Percentiles rank a stretch among this genome's conserved stretches.
These are phyloP conservation scores for Acanthopagrus latus DNA, from an alignment of 2,797 vertebrate genomes.

Conservation along the genomic window DNA sequence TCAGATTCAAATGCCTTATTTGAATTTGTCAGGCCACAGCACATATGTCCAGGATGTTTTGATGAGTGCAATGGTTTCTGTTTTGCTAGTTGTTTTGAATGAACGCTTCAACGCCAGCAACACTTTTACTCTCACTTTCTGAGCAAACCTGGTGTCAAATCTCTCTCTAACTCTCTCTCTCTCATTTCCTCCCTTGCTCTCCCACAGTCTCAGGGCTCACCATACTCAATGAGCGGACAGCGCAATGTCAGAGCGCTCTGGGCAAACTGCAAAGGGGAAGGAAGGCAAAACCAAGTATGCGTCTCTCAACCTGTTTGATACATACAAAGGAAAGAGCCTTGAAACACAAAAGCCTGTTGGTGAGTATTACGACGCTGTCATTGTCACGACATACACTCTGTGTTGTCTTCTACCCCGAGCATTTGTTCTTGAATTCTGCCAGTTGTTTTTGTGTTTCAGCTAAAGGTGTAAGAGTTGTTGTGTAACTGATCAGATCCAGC, in stretches of 20 bases:
- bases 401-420: neutral
- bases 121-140: slow-evolving; percentile 38
- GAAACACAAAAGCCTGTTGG: slow-evolving; percentile 98
- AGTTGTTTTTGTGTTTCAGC: slow-evolving; percentile 29
- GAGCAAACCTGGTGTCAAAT: slow-evolving; percentile 38
- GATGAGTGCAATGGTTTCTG: slow-evolving; percentile 1
- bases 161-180: slow-evolving; percentile 12
- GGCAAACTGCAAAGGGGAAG: slow-evolving; percentile 99
- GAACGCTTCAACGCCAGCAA: neutral
- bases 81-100: slow-evolving; percentile 25
- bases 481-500: slow-evolving; percentile 17
- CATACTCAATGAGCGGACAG: slow-evolving; percentile 99
- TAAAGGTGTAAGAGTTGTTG: slow-evolving; percentile 5
- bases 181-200: neutral
- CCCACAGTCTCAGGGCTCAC: slow-evolving; percentile 92
- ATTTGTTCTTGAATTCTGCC: slow-evolving; percentile 24
- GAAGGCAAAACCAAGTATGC: slow-evolving; percentile 99
- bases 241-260: slow-evolving; percentile 99
- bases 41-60: slow-evolving; percentile 1
- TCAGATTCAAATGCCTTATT: slow-evolving; percentile 1
- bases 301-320: slow-evolving; percentile 99
- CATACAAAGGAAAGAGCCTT: slow-evolving; percentile 99
- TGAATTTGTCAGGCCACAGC: neutral
- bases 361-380: slow-evolving; percentile 76
- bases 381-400: neutral